Percentiles rank a stretch among this genome's conserved stretches.
These are phyloP conservation scores for Sarcophaga rosellei DNA, from an alignment of 2,888 invertebrate genomes.

Conservation along the genomic window DNA sequence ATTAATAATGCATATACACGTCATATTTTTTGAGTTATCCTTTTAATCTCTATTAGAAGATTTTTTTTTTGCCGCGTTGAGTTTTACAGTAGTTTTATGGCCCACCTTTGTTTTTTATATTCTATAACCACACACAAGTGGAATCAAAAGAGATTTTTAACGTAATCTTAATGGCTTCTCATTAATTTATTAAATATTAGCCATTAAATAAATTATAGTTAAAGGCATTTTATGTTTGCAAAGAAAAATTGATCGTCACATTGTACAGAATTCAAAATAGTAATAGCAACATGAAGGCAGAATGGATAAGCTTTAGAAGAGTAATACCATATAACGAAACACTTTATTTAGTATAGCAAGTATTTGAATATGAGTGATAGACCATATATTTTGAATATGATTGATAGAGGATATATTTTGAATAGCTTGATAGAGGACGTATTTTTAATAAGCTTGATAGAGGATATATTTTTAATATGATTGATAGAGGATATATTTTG, in stretches of 20 bases:
- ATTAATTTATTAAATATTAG: slow-evolving; percentile 50
- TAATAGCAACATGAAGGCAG: too few relatives aligned
- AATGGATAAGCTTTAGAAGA: too few relatives aligned
- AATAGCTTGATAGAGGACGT: too few relatives aligned
- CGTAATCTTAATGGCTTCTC: slow-evolving; percentile 59
- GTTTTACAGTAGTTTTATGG: slow-evolving; percentile 29
- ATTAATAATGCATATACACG: slow-evolving; percentile 33
- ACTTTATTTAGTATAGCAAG: too few relatives aligned
- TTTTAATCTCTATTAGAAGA: slow-evolving; percentile 38
- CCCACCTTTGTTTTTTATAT: slow-evolving; percentile 23
- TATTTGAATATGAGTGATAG: too few relatives aligned
- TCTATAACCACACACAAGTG: not conserved
- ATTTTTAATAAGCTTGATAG: too few relatives aligned
- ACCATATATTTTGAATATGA: too few relatives aligned
- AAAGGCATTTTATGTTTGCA: slow-evolving; percentile 18
- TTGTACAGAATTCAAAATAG: not conserved
- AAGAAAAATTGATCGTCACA: not conserved
- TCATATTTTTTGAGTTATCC: slow-evolving; percentile 25
- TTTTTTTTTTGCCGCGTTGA: not conserved
- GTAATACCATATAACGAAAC: too few relatives aligned
- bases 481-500: too few relatives aligned
- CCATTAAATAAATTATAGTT: slow-evolving; percentile 43
- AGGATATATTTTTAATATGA: too few relatives aligned
- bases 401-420: too few relatives aligned
- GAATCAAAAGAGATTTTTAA: not conserved